Percentiles rank a stretch among this genome's conserved stretches.
phyloP scores from a whole-genome alignment of 1,140 invertebrate species.

The Scylla paramamosain region DNA sequence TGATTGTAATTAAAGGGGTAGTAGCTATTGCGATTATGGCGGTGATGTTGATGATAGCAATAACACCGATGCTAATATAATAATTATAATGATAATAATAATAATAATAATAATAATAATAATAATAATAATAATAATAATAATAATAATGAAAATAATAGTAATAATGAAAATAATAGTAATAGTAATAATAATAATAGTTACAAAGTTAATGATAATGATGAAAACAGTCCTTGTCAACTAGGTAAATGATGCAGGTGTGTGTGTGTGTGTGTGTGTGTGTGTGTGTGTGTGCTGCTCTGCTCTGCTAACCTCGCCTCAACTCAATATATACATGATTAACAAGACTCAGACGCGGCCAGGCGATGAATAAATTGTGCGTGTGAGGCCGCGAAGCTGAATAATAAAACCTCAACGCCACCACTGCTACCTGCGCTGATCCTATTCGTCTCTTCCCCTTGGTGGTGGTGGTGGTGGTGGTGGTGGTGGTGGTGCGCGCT shows the following conservation, averaged over 20 bases:
- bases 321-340: background rate
- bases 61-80: background rate
- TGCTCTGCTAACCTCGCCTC: background rate
- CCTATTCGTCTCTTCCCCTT: background rate
- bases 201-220: background rate
- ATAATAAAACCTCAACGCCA: background rate
- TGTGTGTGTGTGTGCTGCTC: too few relatives aligned
- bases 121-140: constrained; percentile 12
- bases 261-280: too few relatives aligned
- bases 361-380: background rate
- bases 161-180: background rate
- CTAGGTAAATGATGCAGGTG: background rate
- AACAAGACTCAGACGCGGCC: background rate
- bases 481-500: too few relatives aligned
- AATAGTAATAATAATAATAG: background rate
- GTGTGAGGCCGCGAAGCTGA: background rate
- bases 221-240: background rate
- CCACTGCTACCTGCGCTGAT: background rate
- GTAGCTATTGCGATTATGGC: too few relatives aligned
- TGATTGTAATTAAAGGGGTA: background rate
- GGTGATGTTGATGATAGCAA: background rate
- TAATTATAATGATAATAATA: background rate
- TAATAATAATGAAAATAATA: background rate
- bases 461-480: too few relatives aligned
- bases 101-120: background rate